phyloP scores from a whole-genome alignment of 2,888 invertebrate species.

The Cephus pygmeus region DNA sequence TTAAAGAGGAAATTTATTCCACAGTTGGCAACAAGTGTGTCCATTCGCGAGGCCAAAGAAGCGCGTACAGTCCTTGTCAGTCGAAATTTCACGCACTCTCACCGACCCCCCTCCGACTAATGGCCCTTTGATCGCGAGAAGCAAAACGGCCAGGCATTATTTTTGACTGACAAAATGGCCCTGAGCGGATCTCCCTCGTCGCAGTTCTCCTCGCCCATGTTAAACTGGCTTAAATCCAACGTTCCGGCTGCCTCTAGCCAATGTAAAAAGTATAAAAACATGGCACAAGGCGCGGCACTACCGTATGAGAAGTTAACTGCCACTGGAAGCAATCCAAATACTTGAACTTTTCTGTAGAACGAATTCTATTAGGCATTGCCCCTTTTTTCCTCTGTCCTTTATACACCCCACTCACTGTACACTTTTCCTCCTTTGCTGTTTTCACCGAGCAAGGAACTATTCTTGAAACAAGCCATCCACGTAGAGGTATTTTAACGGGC shows the following conservation, averaged over 20 bases:
- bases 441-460: not conserved
- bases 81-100: not conserved
- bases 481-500: not conserved
- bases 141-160: not conserved
- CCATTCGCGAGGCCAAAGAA: not conserved
- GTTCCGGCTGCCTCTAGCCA: constrained; percentile 40
- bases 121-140: not conserved
- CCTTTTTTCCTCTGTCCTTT: not conserved
- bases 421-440: not conserved
- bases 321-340: constrained; percentile 55
- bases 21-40: not conserved
- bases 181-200: not conserved
- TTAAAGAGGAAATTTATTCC: not conserved
- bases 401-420: too few species aligned
- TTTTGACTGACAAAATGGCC: not conserved
- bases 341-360: constrained; percentile 40
- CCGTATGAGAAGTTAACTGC: constrained; percentile 38
- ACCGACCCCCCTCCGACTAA: not conserved
- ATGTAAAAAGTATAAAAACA: constrained; percentile 36
- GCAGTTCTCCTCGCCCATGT: constrained; percentile 17
- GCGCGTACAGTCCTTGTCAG: not conserved
- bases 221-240: constrained; percentile 51
- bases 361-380: constrained; percentile 28
- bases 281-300: constrained; percentile 21
- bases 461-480: not conserved